Evolutionary conservation across 2,113 vertebrate species (phyloP), one percentile per base, ranked within the genome.

Genomic region (Phyllostomus hastatus): DNA sequence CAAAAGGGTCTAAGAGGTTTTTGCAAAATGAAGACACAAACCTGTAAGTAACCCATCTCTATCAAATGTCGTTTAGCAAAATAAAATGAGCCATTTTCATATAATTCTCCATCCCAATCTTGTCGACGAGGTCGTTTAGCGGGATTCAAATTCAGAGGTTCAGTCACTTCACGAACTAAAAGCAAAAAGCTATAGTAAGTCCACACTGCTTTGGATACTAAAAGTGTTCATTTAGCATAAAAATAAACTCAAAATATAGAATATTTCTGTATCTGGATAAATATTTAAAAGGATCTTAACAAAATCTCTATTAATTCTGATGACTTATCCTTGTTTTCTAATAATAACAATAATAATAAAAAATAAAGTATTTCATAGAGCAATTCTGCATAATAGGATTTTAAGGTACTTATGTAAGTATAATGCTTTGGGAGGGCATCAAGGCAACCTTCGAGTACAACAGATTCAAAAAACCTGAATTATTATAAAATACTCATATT

Each of bases 71-170:
- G 99, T n/a, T 98, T 99, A 87, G 98, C 98, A 95, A 99, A 99
- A 97, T 99, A 99, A 97, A 99, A 99, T 0, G 99, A 99, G 4
- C 99, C 99, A 72, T 99, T 99, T 98, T 99, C 99, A 96, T 98
- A 99, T 7, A 99, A 98, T 88, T 99, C 99, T 26, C 99, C 99
- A 1, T 98, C 97, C 99, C 99, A 99, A 96, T 99, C 99, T 95
- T 99, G 99, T 22, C 99, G 98, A 8, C 99, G 98, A 3, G 98
- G 99, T 0, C 99, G 98, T 2, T 98, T 98, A 24, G 97, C 83
- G 9, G 99, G 99, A 97, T 99, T 96, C 96, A 99, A 95, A 73
- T 99, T 99, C 66, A 99, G 73, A 0, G 99, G 97, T 22, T 94
- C 72, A 12, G 99, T 99, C 20, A 97, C 98, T 91, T 98, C 97